phyloP scores from a whole-genome alignment of 2,888 invertebrate genomes.

The Pseudococcus viburni region DNA sequence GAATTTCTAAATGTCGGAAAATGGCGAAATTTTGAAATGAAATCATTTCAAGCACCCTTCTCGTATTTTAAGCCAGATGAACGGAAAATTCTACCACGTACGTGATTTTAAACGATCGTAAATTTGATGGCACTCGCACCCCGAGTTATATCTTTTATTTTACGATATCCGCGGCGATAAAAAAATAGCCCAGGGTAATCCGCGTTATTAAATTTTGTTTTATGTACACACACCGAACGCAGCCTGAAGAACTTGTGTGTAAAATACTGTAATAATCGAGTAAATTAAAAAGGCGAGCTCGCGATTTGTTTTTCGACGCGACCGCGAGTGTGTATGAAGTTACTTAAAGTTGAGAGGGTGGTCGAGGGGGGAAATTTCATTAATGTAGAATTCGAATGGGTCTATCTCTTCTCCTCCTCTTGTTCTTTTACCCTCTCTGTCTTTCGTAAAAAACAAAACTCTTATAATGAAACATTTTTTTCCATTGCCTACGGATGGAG shows the following conservation, averaged over 20 bases:
- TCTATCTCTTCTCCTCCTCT: background rate
- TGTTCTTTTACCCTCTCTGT: background rate
- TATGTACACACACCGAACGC: background rate
- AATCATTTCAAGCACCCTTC: too few relatives aligned
- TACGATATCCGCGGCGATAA: background rate
- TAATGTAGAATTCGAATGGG: background rate
- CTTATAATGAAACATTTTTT: slow-evolving; percentile 1
- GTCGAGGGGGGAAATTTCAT: background rate
- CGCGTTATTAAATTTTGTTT: slow-evolving; percentile 1
- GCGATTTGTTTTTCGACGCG: background rate
- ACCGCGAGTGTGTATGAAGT: background rate
- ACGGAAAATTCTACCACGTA: too few relatives aligned
- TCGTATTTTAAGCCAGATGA: too few relatives aligned
- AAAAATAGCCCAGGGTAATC: background rate
- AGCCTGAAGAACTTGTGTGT: background rate
- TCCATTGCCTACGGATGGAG: background rate
- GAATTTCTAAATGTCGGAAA: too few relatives aligned
- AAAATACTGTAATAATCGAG: slow-evolving; percentile 10
- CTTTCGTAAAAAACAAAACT: too few relatives aligned
- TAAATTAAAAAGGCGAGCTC: slow-evolving; percentile 2
- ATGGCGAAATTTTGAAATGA: too few relatives aligned
- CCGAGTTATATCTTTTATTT: background rate
- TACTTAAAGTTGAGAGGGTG: background rate
- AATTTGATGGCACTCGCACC: background rate
- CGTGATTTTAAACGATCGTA: background rate